Evolutionary conservation across 2,113 vertebrate species (phyloP), one percentile per base, ranked within the genome.

Genomic region (Chaetodon trifascialis): DNA sequence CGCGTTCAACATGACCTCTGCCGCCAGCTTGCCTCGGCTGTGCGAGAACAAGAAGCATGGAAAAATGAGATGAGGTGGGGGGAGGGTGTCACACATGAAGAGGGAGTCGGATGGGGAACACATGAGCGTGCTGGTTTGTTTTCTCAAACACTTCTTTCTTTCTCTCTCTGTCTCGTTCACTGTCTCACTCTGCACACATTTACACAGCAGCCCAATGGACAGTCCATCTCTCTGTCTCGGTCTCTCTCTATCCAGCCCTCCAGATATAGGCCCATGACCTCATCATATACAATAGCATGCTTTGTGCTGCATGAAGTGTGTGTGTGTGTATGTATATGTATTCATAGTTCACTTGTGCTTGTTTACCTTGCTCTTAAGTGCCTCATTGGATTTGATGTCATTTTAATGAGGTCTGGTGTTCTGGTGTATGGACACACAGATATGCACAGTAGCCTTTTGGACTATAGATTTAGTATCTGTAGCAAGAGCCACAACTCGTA

Each of bases 201-300:
- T 91, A 82, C 84, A 67, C 73, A 89, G 63, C 14, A 17, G 64
- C 12, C 58, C 75, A 38, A 3, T 62, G 60, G 25, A 83, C 76
- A 76, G 67, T 79, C 49, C 40, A 42, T 85, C 63, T 73, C 49
- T 82, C 49, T 69, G 15, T 76, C 40, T 5, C n/a, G n/a, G n/a
- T n/a, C 4, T 49, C 49, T 47, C 5, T 40, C 38, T 8, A 40
- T 5, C 38, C 14, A 66, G 49, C 72, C 88, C 78, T 56, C 46
- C 0, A 69, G 88, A 75, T 79, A 25, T 67, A 65, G 19, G 82
- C 78, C 86, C 55, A 44, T 92, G 88, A 91, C 88, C 77, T 92
- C 92, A 84, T 86, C 76, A 62, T 65, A 46, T 56, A 94, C 86
- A 94, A 92, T 81, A 62, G 85, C 47, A 7, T 1, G 0, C 79